These are phyloP conservation scores for Osmerus eperlanus DNA, from an alignment of 2,113 vertebrate species.

Conservation along the genomic window DNA sequence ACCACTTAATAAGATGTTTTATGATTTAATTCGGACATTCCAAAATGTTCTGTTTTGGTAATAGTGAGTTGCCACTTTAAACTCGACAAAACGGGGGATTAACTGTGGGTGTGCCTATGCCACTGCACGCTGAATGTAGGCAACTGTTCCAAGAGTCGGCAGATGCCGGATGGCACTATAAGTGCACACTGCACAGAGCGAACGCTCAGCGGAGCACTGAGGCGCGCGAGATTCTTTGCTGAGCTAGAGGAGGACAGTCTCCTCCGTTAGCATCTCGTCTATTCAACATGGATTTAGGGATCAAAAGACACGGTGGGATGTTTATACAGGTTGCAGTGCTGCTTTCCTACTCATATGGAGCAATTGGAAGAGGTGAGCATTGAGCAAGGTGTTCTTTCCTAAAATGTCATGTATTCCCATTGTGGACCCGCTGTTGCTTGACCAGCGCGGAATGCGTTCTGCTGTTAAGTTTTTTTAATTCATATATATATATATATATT, in stretches of 20 bases:
- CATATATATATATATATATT: no score
- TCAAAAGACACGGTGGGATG: constrained; percentile 27
- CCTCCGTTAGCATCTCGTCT: constrained; percentile 18
- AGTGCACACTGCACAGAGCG: constrained; percentile 16
- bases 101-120: constrained; percentile 15
- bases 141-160: constrained; percentile 22
- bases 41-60: neutral
- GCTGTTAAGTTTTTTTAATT: no score
- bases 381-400: constrained; percentile 13
- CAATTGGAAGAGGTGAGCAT: constrained; percentile 39
- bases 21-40: neutral
- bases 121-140: constrained; percentile 30
- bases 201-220: constrained; percentile 7
- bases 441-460: neutral
- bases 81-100: neutral
- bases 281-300: constrained; percentile 46
- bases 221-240: constrained; percentile 20
- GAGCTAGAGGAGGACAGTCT: constrained; percentile 16
- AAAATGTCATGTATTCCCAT: neutral
- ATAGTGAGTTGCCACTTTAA: neutral
- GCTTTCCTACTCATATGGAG: constrained; percentile 26
- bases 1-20: no score
- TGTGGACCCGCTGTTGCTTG: neutral
- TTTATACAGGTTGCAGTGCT: constrained; percentile 31
- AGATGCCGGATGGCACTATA: constrained; percentile 37